phyloP scores from a whole-genome alignment of 2,888 invertebrate genomes.

The Drosophila affinis region DNA sequence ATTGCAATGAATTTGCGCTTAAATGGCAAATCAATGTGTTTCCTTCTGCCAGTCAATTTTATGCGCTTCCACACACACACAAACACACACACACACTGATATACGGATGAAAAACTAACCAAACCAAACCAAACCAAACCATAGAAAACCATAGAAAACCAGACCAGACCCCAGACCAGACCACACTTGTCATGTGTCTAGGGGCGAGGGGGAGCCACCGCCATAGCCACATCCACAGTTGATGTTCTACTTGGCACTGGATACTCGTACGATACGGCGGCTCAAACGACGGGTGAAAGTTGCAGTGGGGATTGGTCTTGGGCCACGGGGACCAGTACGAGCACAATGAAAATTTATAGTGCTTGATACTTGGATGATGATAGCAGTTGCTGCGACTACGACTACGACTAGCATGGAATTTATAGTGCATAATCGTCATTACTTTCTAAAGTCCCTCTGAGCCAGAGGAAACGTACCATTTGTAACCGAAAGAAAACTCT shows the following conservation, averaged over 20 bases:
- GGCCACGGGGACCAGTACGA: background rate
- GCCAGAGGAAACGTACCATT: background rate
- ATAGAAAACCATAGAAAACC: conserved; percentile 2
- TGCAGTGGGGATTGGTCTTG: background rate
- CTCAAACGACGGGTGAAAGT: conserved; percentile 36
- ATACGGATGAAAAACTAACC: background rate
- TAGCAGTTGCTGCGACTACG: background rate
- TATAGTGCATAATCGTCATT: conserved; percentile 18
- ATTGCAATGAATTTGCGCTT: conserved; percentile 79
- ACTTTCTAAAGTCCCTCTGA: conserved; percentile 18
- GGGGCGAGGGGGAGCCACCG: conserved; percentile 19
- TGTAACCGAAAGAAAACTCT: too few species aligned
- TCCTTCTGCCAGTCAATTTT: conserved; percentile 74
- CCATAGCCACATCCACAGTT: background rate
- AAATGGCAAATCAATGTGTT: conserved; percentile 80
- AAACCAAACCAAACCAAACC: conserved; percentile 17
- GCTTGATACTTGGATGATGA: conserved; percentile 5
- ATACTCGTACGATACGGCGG: conserved; percentile 7
- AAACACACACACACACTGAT: conserved; percentile 37
- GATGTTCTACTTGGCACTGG: conserved; percentile 45
- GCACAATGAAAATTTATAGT: conserved; percentile 23
- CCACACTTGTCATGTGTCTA: conserved; percentile 15
- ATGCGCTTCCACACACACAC: conserved; percentile 47
- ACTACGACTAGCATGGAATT: conserved; percentile 17
- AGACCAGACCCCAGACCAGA: conserved; percentile 12